Evolutionary conservation across 1,140 invertebrate species (phyloP), one percentile per base, ranked within the genome.

Genomic region (Leptonema lineaticorne): DNA sequence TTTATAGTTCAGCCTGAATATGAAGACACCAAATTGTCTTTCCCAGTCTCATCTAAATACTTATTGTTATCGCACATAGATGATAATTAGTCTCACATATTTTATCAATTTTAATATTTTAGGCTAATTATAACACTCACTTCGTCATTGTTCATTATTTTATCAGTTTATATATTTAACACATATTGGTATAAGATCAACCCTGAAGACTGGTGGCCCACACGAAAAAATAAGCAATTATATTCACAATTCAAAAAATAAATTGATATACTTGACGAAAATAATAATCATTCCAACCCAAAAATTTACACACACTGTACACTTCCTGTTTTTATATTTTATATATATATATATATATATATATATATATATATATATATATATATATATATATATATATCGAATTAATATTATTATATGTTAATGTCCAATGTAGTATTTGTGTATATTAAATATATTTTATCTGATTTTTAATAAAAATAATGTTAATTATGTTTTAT

Each of bases 401-500:
- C n/a, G n/a, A n/a, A n/a, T n/a, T n/a, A n/a, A 20, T 53, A 69
- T 67, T 63, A 67, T 67, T 33, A 48, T 28, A 63, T 63, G 46
- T 72, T 11, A n/a, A n/a, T n/a, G 63, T 71, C 29, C 33, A 33
- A 22, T 24, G 50, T n/a, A 53, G 50, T 53, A 22, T 24, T 26
- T 26, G 50, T 53, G 18, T 24, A 26, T 26, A 22, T 26, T 22
- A 62, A 45, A 62, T 58, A 58, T 58, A 58, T 58, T n/a, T n/a
- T n/a, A n/a, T n/a, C n/a, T n/a, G n/a, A n/a, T n/a, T n/a, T n/a
- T n/a, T 27, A 45, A 59, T 71, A 68, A 68, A 71, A 71, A 71
- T 65, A 65, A 71, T 67, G 68, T 66, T 68, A 56, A 71, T 68
- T 64, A n/a, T 63, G 58, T 67, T 63, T 67, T 58, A 58, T 67